Conservation (phyloP, 2,113 vertebrate genomes). For the Lampris megalopsis region DNA sequence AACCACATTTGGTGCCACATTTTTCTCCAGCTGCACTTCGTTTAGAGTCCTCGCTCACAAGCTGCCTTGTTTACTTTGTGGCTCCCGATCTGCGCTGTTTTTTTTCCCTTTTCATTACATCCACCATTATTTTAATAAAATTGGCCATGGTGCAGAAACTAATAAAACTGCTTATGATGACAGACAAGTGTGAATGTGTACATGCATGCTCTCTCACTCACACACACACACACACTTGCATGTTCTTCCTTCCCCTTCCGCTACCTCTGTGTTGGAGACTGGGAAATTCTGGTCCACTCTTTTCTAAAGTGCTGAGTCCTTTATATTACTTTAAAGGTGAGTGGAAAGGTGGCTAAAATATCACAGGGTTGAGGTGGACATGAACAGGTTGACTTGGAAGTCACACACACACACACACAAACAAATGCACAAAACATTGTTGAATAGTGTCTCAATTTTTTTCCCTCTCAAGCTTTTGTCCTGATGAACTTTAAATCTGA, state of each 20-base stretch:
- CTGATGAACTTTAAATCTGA: no score
- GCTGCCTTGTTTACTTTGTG: conserved; percentile 3
- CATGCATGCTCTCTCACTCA: not conserved
- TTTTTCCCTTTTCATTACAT: conserved; percentile 41
- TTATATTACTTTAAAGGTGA: conserved; percentile 64
- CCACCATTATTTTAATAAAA: conserved; percentile 36
- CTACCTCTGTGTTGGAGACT: conserved; percentile 18
- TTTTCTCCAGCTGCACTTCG: conserved; percentile 37
- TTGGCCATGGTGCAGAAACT: no score
- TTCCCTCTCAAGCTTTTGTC: no score
- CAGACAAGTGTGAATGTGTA: not conserved
- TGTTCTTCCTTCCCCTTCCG: not conserved
- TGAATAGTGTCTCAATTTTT: not conserved
- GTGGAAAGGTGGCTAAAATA: conserved; percentile 74
- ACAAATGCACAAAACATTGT: conserved; percentile 5
- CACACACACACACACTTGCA: conserved; percentile 2
- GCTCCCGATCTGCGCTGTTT: conserved; percentile 3
- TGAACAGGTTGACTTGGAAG: conserved; percentile 63
- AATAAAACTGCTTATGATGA: not conserved
- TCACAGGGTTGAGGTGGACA: conserved; percentile 47
- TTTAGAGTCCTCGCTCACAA: conserved; percentile 38
- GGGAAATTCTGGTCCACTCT: conserved; percentile 24
- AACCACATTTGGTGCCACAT: conserved; percentile 48
- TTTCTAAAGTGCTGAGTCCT: conserved; percentile 45
- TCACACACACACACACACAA: not conserved